Conservation (phyloP, 2,888 invertebrate genomes). For the Limnephilus auricula region DNA sequence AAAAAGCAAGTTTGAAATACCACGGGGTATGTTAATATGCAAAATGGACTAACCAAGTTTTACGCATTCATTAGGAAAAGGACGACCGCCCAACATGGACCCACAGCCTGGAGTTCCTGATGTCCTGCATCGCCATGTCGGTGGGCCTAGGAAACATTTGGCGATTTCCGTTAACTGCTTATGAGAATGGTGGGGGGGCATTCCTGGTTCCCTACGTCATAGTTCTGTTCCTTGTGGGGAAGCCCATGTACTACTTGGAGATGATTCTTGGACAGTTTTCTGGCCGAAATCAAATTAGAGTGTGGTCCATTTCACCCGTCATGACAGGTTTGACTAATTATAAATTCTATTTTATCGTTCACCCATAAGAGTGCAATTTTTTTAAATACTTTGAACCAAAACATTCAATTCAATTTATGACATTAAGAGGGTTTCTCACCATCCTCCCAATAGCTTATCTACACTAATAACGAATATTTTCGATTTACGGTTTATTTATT, state of each 20-base stretch:
- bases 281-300: slow-evolving; percentile 82
- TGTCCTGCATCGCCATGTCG: slow-evolving; percentile 82
- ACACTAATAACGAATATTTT: too few species aligned
- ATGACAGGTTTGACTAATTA: slow-evolving; percentile 78
- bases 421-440: too few species aligned
- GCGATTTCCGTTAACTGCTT: slow-evolving; percentile 82
- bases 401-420: too few species aligned
- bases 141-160: slow-evolving; percentile 85
- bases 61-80: neutral
- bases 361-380: neutral
- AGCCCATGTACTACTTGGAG: slow-evolving; percentile 85
- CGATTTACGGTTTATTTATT: too few species aligned
- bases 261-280: slow-evolving; percentile 86
- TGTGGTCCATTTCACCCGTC: slow-evolving; percentile 81
- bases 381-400: too few species aligned
- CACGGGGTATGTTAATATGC: too few species aligned
- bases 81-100: slow-evolving; percentile 74
- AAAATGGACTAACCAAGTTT: too few species aligned
- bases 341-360: neutral
- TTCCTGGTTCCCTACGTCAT: slow-evolving; percentile 83
- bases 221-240: slow-evolving; percentile 80
- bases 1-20: too few species aligned
- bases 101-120: slow-evolving; percentile 80
- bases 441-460: too few species aligned
- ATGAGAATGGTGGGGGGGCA: slow-evolving; percentile 83